Percentiles rank a stretch among this genome's conserved stretches.
These are phyloP conservation scores for Liparis tanakae DNA, from an alignment of 2,797 vertebrate species.

Conservation along the genomic window DNA sequence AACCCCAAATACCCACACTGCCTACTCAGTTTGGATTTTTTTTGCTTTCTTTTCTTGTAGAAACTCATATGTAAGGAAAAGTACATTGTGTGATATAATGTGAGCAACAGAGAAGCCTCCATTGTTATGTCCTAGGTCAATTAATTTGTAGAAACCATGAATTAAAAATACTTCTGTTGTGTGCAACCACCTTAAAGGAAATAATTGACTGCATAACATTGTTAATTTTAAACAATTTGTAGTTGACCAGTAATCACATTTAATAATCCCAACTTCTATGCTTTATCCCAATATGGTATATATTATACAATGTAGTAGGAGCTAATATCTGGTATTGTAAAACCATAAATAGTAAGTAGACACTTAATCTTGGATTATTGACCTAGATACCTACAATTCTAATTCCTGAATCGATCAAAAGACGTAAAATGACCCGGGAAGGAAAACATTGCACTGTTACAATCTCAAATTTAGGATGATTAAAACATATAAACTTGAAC, in stretches of 20 bases:
- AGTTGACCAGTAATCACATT: neutral
- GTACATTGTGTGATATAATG: conserved; percentile 6
- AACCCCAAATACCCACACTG: conserved; percentile 21
- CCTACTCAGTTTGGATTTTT: conserved; percentile 12
- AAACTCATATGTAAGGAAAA: conserved; percentile 10
- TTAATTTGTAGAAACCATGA: conserved; percentile 3
- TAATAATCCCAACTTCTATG: neutral
- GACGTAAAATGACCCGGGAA: neutral
- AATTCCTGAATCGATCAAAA: neutral
- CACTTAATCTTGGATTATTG: conserved; percentile 1
- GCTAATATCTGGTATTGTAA: neutral
- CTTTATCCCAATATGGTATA: neutral
- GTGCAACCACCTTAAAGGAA: conserved; percentile 8
- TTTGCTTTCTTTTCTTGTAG: conserved; percentile 11
- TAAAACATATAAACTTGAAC: neutral
- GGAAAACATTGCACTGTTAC: conserved; percentile 1
- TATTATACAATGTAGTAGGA: neutral
- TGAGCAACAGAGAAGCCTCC: conserved; percentile 1
- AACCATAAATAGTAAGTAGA: neutral
- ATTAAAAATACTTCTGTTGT: conserved; percentile 18
- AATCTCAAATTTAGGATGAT: neutral
- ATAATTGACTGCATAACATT: conserved; percentile 4
- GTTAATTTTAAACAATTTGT: neutral
- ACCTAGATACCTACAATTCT: neutral
- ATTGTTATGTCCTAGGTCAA: conserved; percentile 3